Evolutionary conservation across 2,797 vertebrate species (phyloP), one percentile per base, ranked within the genome.

Genomic region (Pagetopsis macropterus): DNA sequence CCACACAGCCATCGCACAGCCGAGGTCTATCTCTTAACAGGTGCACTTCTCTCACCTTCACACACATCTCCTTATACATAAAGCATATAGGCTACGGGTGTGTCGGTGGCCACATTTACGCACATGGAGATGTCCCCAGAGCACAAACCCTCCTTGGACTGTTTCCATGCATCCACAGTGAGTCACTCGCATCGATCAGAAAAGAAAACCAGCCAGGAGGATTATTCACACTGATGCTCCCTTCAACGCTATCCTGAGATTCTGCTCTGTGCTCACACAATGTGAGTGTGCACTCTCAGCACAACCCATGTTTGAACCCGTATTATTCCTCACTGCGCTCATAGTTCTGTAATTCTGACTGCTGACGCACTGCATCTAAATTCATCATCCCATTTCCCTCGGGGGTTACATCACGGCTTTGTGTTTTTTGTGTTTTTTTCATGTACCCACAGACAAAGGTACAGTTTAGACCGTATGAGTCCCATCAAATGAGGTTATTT

Each of bases 331-430:
- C 65, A 16, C 76, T 41, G 56, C 60, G 74, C 84, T 81, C 81
- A 65, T 69, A 67, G 83, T 86, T 88, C 80, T 86, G 82, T 89
- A 82, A 83, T 85, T 76, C 79, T 79, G 84, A 81, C 81, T 87
- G 84, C 87, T 92, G 91, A 92, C 87, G 84, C 88, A 88, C 78
- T 71, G 78, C 84, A 84, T 88, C 86, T 79, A 82, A 80, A 89
- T 88, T 70, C 88, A 88, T 81, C 88, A 75, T 70, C 76, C 68
- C 41, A 84, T 78, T 59, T 59, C 81, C 73, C 75, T 16, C 3
- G 37, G 76, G 80, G 71, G 80, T 78, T 84, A 72, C 64, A 86
- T 76, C 75, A 74, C 71, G 67, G 57, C 41, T 75, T 77, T 48
- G 8, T 73, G 2, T 16, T 27, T 40, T n/a, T n/a, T n/a, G n/a